Evolutionary conservation across 2,797 vertebrate genomes (phyloP).

Genomic region (Chloroceryle amazona): DNA sequence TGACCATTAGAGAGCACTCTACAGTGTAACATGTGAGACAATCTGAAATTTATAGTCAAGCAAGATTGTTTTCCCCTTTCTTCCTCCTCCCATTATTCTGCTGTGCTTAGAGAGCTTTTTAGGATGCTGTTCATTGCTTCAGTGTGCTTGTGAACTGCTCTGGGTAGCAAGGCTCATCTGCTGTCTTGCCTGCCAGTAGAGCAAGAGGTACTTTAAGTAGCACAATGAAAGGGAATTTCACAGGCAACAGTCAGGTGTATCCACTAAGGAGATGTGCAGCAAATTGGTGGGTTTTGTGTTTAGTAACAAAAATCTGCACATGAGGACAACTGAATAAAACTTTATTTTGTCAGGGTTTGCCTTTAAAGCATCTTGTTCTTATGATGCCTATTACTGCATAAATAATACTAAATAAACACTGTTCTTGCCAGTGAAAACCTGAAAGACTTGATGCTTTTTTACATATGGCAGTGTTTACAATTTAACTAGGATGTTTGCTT

Average conservation of each 20-base stretch:
- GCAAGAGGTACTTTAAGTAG: neutral
- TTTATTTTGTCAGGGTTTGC: neutral
- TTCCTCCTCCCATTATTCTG: neutral
- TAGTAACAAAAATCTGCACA: neutral
- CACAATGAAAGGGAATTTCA: neutral
- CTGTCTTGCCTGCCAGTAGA: neutral
- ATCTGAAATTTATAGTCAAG: neutral
- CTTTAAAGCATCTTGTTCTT: neutral
- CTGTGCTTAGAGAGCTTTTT: neutral
- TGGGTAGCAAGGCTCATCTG: neutral
- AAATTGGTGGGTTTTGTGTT: neutral
- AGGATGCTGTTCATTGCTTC: neutral
- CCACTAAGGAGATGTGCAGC: neutral
- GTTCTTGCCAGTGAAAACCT: neutral
- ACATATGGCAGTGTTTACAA: neutral
- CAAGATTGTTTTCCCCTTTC: neutral
- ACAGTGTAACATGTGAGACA: neutral
- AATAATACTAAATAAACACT: neutral
- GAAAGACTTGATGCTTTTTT: neutral
- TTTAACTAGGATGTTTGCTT: neutral
- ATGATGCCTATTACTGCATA: neutral
- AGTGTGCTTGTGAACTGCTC: neutral
- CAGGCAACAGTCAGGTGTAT: neutral
- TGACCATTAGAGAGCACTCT: neutral
- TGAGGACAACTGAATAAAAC: neutral